Evolutionary conservation across 2,113 vertebrate species (phyloP).

Genomic region (Aldabrachelys gigantea): DNA sequence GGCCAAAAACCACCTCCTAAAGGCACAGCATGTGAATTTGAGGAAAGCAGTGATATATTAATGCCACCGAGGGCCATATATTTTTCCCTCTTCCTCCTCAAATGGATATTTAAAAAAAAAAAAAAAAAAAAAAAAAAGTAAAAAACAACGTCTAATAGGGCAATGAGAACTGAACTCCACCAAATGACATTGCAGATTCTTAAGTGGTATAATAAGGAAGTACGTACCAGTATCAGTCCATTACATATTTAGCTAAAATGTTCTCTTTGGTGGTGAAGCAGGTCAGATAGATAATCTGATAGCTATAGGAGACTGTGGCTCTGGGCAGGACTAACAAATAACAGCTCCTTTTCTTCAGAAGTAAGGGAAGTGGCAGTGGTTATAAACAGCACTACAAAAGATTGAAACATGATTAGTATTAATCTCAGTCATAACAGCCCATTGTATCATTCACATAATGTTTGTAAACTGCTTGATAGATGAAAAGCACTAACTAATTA

Average conservation of each 20-base stretch:
- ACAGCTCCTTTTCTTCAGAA: neutral
- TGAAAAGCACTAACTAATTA: constrained; percentile 13
- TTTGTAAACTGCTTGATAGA: neutral
- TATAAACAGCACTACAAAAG: neutral
- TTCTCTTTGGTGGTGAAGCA: neutral
- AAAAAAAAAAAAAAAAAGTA: neutral
- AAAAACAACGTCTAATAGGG: too few species aligned
- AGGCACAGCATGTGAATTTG: neutral
- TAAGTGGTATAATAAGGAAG: neutral
- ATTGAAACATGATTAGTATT: neutral
- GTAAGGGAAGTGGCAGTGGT: neutral
- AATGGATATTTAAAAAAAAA: neutral
- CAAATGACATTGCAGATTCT: too few species aligned
- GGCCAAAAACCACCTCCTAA: neutral
- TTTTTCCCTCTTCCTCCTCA: neutral
- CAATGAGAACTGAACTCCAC: neutral
- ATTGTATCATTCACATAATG: neutral
- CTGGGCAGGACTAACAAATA: neutral
- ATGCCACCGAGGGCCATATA: neutral
- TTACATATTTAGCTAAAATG: neutral
- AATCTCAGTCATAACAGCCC: neutral
- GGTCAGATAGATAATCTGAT: neutral
- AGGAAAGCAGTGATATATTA: neutral
- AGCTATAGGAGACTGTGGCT: neutral
- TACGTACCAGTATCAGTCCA: neutral